Evolutionary conservation across 1,140 invertebrate genomes (phyloP).

Genomic region (Ips nitidus): DNA sequence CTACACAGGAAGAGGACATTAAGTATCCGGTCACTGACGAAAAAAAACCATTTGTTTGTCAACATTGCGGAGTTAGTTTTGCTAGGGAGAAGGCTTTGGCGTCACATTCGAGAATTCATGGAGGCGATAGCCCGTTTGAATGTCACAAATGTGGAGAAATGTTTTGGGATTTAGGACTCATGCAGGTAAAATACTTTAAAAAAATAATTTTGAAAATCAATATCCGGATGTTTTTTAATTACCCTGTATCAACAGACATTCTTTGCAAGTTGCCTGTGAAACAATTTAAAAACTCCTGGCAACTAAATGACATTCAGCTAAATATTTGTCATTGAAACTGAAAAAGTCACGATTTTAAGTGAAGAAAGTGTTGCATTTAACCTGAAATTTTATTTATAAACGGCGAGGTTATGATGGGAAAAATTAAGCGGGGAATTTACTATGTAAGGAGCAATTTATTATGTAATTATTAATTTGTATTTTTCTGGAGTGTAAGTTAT

Average conservation of each 20-base stretch:
- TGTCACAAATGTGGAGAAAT: constrained; percentile 75
- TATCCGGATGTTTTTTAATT: not conserved
- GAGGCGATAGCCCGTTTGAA: constrained; percentile 73
- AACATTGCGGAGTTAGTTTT: constrained; percentile 76
- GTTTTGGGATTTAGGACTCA: constrained; percentile 71
- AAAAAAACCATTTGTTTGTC: constrained; percentile 76
- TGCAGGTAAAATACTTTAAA: constrained; percentile 50
- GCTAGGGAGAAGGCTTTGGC: constrained; percentile 77
- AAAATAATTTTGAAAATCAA: too few species aligned
- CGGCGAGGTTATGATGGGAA: not conserved
- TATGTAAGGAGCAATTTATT: not conserved
- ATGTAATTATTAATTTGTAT: too few species aligned
- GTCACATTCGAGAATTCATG: constrained; percentile 70
- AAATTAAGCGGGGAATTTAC: not conserved
- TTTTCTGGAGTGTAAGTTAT: too few species aligned
- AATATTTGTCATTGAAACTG: not conserved
- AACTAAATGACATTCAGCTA: not conserved
- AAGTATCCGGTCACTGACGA: constrained; percentile 69
- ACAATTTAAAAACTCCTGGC: not conserved
- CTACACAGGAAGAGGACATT: constrained; percentile 18
- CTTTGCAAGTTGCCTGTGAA: not conserved
- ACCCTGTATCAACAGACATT: not conserved
- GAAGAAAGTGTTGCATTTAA: too few species aligned
- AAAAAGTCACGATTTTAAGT: not conserved
- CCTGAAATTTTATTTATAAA: not conserved